phyloP scores from a whole-genome alignment of 92 coral and sea anemone species.

The Porites divaricata region DNA sequence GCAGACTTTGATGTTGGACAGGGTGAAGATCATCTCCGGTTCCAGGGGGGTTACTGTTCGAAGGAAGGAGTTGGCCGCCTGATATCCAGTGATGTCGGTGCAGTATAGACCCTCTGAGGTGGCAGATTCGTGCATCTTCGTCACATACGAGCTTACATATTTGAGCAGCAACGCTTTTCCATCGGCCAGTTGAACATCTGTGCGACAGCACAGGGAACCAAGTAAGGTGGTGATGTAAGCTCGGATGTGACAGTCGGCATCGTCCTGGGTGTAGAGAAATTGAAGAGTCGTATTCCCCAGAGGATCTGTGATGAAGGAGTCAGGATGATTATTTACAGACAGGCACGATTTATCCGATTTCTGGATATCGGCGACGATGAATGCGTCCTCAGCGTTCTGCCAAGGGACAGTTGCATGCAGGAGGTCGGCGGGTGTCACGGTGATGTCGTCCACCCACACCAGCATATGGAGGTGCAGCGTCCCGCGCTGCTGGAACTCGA shows the following conservation, averaged over 20 bases:
- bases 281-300: background rate
- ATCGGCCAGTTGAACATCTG: conserved; percentile 42
- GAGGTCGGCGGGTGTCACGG: background rate
- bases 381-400: conserved; percentile 4
- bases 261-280: conserved; percentile 26
- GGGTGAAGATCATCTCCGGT: no score
- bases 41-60: no score
- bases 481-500: conserved; percentile 37
- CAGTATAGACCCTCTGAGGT: conserved; percentile 21
- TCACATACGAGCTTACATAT: conserved; percentile 34
- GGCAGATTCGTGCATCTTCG: no score
- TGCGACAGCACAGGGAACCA: conserved; percentile 19
- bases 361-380: background rate
- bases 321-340: background rate
- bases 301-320: no score
- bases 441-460: conserved; percentile 27
- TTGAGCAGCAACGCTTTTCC: conserved; percentile 32
- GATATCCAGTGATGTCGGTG: no score
- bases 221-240: conserved; percentile 30
- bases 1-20: no score
- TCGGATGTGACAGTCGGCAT: conserved; percentile 16
- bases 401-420: conserved; percentile 32
- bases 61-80: no score
- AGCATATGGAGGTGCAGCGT: conserved; percentile 33
- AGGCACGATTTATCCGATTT: background rate